A percentile compares a stretch with the other conserved stretches of the same genome.
Evolutionary conservation across 2,888 invertebrate species (phyloP).

Genomic region (Temnothorax ravouxi): DNA sequence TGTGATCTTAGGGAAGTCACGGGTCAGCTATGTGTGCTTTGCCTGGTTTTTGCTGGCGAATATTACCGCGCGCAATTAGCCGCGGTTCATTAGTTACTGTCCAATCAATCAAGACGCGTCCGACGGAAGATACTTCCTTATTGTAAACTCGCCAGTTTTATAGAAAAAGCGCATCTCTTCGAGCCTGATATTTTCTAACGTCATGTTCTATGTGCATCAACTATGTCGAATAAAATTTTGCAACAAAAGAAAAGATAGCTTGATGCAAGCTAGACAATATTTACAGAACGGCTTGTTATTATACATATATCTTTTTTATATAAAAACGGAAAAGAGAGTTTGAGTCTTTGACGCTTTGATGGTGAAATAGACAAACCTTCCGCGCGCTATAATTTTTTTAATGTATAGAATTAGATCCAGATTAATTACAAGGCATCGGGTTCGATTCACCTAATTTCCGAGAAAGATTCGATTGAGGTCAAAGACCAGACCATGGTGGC

Average conservation of each 20-base stretch:
- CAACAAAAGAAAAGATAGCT: not conserved
- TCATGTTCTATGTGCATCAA: conserved; percentile 2
- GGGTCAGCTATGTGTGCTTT: conserved; percentile 79
- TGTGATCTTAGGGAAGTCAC: conserved; percentile 82
- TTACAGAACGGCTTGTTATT: not conserved
- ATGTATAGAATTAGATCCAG: conserved; percentile 43
- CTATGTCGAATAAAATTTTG: not conserved
- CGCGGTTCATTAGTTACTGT: conserved; percentile 80
- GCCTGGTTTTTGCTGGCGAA: conserved; percentile 74
- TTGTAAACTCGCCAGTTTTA: conserved; percentile 58
- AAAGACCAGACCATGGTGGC: conserved; percentile 34
- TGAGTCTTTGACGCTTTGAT: not conserved
- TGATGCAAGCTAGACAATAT: not conserved
- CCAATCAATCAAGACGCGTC: conserved; percentile 79
- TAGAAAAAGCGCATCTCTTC: conserved; percentile 3
- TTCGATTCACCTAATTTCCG: conserved; percentile 50
- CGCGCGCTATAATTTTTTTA: conserved; percentile 38
- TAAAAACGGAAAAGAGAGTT: not conserved
- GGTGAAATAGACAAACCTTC: conserved; percentile 13
- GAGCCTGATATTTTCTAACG: conserved; percentile 1
- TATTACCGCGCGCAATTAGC: conserved; percentile 80
- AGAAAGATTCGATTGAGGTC: conserved; percentile 45
- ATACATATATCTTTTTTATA: not conserved
- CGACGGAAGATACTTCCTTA: conserved; percentile 68
- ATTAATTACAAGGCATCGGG: conserved; percentile 45